Percentiles rank a stretch among this genome's conserved stretches.
Evolutionary conservation across 2,797 vertebrate species (phyloP).

Genomic region (Microhierax caerulescens): DNA sequence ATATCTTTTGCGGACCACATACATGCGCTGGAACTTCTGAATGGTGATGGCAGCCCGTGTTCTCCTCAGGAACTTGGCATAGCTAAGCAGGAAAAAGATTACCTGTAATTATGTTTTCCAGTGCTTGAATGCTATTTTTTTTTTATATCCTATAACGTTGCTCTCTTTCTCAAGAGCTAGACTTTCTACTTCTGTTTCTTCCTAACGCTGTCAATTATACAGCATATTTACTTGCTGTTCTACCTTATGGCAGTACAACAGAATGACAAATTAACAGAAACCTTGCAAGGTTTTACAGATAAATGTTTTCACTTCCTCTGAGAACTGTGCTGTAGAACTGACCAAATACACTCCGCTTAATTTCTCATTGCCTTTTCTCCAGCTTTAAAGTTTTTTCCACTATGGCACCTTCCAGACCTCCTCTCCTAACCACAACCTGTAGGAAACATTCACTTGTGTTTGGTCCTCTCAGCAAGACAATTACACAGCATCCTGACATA

Average conservation of each 20-base stretch:
- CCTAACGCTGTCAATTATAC: background rate
- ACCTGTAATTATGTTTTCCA: background rate
- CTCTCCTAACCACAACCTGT: background rate
- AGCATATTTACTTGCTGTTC: background rate
- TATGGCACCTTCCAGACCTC: background rate
- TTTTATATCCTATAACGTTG: background rate
- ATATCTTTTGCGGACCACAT: constrained; percentile 82
- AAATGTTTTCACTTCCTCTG: background rate
- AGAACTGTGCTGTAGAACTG: background rate
- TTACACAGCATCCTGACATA: background rate
- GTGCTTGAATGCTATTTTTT: background rate
- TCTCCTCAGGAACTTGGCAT: constrained; percentile 89
- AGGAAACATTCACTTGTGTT: background rate
- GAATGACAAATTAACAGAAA: background rate
- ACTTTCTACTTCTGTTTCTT: background rate
- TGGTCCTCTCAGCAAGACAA: background rate
- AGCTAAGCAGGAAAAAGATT: constrained; percentile 69
- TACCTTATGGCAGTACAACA: background rate
- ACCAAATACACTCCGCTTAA: background rate
- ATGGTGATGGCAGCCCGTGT: constrained; percentile 87
- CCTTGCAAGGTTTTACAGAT: background rate
- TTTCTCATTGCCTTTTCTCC: background rate
- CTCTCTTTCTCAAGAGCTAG: background rate
- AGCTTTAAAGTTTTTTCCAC: background rate
- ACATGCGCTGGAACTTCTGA: constrained; percentile 96